Conservation (phyloP, 2,888 invertebrate species). For the Polydrusus pterygomalis region DNA sequence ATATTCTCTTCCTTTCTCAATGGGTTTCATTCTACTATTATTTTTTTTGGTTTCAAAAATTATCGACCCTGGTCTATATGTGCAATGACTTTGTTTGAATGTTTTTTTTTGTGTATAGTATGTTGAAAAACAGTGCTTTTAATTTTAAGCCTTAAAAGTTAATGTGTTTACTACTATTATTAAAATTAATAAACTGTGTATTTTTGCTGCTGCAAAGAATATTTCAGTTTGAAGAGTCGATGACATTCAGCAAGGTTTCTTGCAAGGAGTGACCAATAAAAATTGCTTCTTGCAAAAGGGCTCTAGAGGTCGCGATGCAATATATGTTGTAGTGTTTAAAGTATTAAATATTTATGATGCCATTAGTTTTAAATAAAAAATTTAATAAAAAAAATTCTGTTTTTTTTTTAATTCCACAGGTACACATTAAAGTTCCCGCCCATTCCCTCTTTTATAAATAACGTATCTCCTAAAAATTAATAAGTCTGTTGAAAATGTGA, state of each 20-base stretch:
- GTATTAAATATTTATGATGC: conserved; percentile 34
- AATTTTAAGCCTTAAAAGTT: conserved; percentile 13
- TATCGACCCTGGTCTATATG: no score
- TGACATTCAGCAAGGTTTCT: background rate
- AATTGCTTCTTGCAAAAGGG: conserved; percentile 22
- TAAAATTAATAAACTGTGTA: conserved; percentile 40
- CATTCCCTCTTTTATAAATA: no score
- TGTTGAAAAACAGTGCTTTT: conserved; percentile 24
- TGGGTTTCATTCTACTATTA: no score
- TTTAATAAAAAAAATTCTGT: background rate
- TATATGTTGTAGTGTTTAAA: conserved; percentile 25
- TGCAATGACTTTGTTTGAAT: conserved; percentile 19
- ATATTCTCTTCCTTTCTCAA: no score
- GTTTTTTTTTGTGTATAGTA: conserved; percentile 29
- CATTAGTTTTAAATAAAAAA: conserved; percentile 40
- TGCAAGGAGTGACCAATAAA: background rate
- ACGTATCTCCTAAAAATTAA: no score
- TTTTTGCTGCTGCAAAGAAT: conserved; percentile 54
- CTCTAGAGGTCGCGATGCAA: conserved; percentile 20
- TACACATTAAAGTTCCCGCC: no score
- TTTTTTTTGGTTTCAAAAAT: no score
- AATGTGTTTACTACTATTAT: conserved; percentile 4
- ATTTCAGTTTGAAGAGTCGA: conserved; percentile 46
- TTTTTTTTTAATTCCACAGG: no score
- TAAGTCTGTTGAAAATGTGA: no score